phyloP scores from a whole-genome alignment of 2,797 vertebrate species.

The Pangasius mekongensis region DNA sequence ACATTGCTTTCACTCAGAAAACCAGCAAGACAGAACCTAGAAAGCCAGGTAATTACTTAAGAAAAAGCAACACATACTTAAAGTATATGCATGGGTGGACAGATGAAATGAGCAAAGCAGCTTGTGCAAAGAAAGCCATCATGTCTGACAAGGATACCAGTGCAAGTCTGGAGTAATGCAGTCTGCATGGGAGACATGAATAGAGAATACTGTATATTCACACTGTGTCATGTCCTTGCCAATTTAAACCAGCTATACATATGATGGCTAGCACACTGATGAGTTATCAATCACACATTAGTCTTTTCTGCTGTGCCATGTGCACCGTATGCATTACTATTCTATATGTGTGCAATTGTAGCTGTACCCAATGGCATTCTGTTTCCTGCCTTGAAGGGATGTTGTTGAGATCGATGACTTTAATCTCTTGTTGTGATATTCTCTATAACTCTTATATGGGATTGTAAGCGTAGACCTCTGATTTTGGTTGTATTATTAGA shows the following conservation, averaged over 20 bases:
- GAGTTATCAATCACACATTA: not conserved
- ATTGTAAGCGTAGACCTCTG: not conserved
- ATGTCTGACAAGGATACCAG: constrained; percentile 21
- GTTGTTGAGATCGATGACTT: constrained; percentile 17
- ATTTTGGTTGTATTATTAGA: not conserved
- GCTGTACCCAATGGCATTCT: not conserved
- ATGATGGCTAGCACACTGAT: constrained; percentile 17
- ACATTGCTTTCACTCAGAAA: not conserved
- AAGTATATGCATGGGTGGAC: constrained; percentile 12
- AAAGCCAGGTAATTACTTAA: not conserved
- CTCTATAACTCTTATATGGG: not conserved
- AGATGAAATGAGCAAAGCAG: constrained; percentile 4
- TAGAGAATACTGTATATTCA: constrained; percentile 12
- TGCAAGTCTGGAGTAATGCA: not conserved
- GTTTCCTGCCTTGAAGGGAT: not conserved
- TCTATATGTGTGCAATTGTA: constrained; percentile 8
- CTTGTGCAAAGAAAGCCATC: constrained; percentile 6
- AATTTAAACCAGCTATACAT: constrained; percentile 8
- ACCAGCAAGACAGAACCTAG: not conserved
- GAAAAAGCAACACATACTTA: not conserved
- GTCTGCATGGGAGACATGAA: constrained; percentile 1
- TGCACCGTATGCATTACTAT: constrained; percentile 17
- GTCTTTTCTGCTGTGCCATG: constrained; percentile 14
- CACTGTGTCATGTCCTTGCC: constrained; percentile 11
- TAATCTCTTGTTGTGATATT: constrained; percentile 15